Percentiles rank a stretch among this genome's conserved stretches.
phyloP scores from a whole-genome alignment of 2,797 vertebrate genomes.

The Myiotriccus ornatus region DNA sequence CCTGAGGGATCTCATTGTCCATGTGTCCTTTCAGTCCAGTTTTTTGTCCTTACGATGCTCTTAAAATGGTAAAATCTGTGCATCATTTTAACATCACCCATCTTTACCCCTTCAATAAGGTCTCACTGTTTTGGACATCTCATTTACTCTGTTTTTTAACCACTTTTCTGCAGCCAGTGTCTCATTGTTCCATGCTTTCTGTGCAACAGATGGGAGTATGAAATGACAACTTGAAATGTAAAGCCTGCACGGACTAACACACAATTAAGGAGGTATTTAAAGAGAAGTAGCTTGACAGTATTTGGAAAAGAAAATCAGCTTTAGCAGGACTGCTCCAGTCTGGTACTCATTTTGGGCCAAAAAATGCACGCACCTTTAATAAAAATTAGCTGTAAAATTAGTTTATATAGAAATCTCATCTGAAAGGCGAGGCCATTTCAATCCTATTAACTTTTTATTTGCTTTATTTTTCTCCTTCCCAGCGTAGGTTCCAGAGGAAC shows the following conservation, averaged over 20 bases:
- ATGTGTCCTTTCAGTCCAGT: background rate
- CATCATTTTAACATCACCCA: background rate
- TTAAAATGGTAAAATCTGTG: background rate
- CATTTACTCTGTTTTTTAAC: background rate
- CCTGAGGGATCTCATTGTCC: background rate
- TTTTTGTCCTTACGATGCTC: background rate
- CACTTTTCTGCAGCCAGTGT: background rate
- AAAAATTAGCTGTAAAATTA: conserved; percentile 26
- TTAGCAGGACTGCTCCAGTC: background rate
- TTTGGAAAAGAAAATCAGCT: conserved; percentile 23
- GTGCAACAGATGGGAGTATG: conserved; percentile 49
- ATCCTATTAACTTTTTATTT: conserved; percentile 50
- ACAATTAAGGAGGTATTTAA: conserved; percentile 54
- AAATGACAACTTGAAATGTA: conserved; percentile 51
- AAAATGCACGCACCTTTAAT: background rate
- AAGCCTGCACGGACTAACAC: conserved; percentile 3
- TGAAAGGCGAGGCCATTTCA: background rate
- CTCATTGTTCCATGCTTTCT: background rate
- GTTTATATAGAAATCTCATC: conserved; percentile 3
- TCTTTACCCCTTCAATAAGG: background rate
- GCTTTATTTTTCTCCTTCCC: conserved; percentile 35
- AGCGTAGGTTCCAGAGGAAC: conserved; percentile 15
- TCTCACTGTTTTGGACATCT: background rate
- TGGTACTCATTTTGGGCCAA: background rate
- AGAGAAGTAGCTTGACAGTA: conserved; percentile 13